Evolutionary conservation across 1,140 invertebrate genomes (phyloP).

Genomic region (Agrilus planipennis): DNA sequence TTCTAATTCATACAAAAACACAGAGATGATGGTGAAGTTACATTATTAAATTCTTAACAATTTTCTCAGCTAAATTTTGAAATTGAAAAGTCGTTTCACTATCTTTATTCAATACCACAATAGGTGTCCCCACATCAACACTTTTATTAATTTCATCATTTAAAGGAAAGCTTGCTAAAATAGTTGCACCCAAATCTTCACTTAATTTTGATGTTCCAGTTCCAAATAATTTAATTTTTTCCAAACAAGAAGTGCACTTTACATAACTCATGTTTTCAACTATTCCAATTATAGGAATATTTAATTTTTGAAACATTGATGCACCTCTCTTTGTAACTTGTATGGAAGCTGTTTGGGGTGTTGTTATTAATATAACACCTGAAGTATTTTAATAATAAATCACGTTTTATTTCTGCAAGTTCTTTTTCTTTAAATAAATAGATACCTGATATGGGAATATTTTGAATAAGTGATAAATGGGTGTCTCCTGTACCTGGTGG

Average conservation of each 20-base stretch:
- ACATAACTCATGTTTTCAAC: conserved; percentile 77
- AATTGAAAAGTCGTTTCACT: conserved; percentile 44
- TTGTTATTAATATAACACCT: conserved; percentile 72
- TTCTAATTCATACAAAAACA: no score
- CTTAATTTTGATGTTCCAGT: conserved; percentile 41
- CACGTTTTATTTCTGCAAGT: neutral
- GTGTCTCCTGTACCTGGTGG: conserved; percentile 89
- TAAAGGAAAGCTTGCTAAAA: conserved; percentile 66
- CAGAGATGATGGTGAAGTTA: neutral
- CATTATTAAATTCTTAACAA: conserved; percentile 34
- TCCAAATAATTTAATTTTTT: conserved; percentile 49
- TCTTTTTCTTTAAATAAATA: neutral
- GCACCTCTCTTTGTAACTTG: conserved; percentile 69
- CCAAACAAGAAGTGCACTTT: conserved; percentile 57
- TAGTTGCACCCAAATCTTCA: conserved; percentile 39
- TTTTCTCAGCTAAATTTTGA: conserved; percentile 40
- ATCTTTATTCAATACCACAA: conserved; percentile 57
- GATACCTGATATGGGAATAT: conserved; percentile 65
- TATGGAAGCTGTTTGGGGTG: conserved; percentile 70
- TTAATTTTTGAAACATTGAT: conserved; percentile 68
- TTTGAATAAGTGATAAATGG: conserved; percentile 77
- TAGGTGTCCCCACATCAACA: conserved; percentile 64
- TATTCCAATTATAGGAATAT: conserved; percentile 68
- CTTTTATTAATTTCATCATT: conserved; percentile 54
- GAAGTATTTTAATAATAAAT: conserved; percentile 14